Percentiles rank a stretch among this genome's conserved stretches.
These are phyloP conservation scores for Cryptoprocta ferox DNA, from an alignment of 2,797 vertebrate genomes.

Conservation along the genomic window DNA sequence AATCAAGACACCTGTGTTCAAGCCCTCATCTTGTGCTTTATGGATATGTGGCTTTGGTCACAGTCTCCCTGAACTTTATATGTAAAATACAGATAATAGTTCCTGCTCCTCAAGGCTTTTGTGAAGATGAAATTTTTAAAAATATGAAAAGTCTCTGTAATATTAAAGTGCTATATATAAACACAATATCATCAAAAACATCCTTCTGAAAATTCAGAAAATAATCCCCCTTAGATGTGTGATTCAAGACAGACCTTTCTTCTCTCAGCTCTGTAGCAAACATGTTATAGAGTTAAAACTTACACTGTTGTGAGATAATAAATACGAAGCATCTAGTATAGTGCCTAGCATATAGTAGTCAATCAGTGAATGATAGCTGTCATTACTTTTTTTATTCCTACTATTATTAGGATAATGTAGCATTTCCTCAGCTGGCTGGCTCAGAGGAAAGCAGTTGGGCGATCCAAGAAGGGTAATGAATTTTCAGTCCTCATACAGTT, in stretches of 20 bases:
- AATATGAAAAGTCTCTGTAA: neutral
- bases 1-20: neutral
- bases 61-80: neutral
- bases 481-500: neutral
- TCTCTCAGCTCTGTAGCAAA: neutral
- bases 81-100: neutral
- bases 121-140: neutral
- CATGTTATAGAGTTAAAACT: neutral
- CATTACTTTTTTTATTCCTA: neutral
- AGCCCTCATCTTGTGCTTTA: neutral
- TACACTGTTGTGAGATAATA: neutral
- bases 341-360: neutral
- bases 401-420: neutral
- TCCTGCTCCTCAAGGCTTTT: conserved; percentile 3
- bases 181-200: neutral
- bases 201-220: conserved; percentile 49
- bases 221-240: neutral
- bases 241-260: conserved; percentile 7
- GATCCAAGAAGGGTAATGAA: neutral
- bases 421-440: neutral
- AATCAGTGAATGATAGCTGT: neutral
- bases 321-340: neutral
- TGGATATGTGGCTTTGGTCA: neutral
- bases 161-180: neutral
- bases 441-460: neutral